These are phyloP conservation scores for Tretioscincus oriximinensis DNA, from an alignment of 2,113 vertebrate species.

Conservation along the genomic window DNA sequence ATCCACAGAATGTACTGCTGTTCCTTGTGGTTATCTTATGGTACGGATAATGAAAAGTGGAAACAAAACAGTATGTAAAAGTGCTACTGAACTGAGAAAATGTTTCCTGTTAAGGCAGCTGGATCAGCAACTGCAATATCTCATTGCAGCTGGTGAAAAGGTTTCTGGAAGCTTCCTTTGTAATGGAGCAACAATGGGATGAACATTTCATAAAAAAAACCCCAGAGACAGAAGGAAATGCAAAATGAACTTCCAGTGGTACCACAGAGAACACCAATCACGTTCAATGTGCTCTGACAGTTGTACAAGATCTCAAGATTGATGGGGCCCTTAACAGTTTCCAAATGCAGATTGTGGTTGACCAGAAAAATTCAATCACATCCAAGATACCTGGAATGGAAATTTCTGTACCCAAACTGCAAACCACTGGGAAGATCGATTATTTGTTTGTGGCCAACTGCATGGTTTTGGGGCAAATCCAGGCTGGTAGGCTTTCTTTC, in stretches of 20 bases:
- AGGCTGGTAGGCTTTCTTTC: not conserved
- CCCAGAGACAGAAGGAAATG: not conserved
- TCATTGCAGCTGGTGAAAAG: not conserved
- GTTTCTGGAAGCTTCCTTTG: not conserved
- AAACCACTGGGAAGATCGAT: conserved; percentile 3
- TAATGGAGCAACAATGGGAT: not conserved
- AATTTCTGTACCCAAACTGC: not conserved
- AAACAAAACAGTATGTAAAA: not conserved
- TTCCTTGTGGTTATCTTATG: not conserved
- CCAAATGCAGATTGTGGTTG: not conserved
- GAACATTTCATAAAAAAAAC: not conserved
- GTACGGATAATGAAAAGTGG: not conserved
- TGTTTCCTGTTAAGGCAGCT: not conserved
- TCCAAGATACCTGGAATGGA: not conserved
- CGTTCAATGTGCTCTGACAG: not conserved
- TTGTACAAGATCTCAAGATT: not conserved
- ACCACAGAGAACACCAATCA: not conserved
- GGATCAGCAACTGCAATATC: not conserved
- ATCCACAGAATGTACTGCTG: not conserved
- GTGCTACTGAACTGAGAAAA: not conserved
- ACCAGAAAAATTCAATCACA: not conserved
- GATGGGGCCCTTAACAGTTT: not conserved
- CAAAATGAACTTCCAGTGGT: not conserved
- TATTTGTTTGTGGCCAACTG: not conserved
- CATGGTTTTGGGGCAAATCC: not conserved